Evolutionary conservation across 2,113 vertebrate species (phyloP).

Genomic region (crab-eating macaque (Macaca fascicularis)): DNA sequence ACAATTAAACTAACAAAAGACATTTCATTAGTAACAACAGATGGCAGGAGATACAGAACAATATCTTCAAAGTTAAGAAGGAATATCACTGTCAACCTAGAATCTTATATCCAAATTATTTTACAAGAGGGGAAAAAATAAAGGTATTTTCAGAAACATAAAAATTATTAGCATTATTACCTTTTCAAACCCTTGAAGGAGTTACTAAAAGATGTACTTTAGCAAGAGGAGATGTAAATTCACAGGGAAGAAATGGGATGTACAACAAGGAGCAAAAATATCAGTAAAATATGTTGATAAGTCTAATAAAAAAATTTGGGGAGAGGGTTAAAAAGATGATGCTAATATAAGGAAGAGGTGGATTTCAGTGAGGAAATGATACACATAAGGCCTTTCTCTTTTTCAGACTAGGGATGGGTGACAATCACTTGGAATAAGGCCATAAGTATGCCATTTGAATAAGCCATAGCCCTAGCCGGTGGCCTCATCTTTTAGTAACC

Average conservation of each 20-base stretch:
- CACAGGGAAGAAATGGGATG: not conserved
- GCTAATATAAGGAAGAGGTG: not conserved
- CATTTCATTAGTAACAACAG: not conserved
- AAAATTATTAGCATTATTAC: not conserved
- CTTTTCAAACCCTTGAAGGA: not conserved
- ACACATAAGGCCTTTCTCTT: not conserved
- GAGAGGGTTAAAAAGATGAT: not conserved
- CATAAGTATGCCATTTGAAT: not conserved
- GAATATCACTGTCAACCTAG: not conserved
- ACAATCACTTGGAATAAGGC: not conserved
- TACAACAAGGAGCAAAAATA: not conserved
- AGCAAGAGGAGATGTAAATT: not conserved
- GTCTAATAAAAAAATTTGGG: not conserved
- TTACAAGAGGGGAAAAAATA: not conserved
- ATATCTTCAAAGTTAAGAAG: not conserved
- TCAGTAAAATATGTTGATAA: not conserved
- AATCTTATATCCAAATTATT: not conserved
- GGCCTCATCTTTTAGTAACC: not conserved
- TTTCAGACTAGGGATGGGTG: not conserved
- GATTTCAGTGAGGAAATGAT: not conserved
- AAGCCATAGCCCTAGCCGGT: not conserved
- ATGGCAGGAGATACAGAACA: not conserved
- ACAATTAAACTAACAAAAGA: not conserved
- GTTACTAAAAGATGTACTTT: not conserved
- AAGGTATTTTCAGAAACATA: not conserved